Base-by-base conservation (phyloP, 2,797 vertebrate genomes). In the Catostomus latipinnis region DNA sequence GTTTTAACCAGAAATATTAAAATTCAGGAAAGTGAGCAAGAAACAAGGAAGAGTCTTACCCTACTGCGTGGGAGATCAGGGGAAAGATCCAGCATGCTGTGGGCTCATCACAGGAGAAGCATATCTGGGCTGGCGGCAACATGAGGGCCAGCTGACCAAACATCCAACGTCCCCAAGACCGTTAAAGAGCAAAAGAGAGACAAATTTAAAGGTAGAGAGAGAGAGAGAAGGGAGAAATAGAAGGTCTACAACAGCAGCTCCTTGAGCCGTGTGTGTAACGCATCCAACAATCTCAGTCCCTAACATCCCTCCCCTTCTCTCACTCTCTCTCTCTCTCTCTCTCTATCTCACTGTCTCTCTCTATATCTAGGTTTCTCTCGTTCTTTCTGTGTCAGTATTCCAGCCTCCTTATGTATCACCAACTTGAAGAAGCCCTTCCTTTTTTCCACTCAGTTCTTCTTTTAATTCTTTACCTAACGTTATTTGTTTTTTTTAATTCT, bases 61-160 rank as follows among this genome's bases (percentile, higher is more conserved):
- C 92, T 93, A 89, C 90, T 92, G 93, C 89, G 88, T 93, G 92
- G 94, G 83, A 94, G 91, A 92, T 92, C 89, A 90, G 91, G 90
- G 89, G 92, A 89, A 87, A 89, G 93, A 91, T 94, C 93, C 90
- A 85, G 88, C 94, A 95, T 96, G 91, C 93, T 96, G 91, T 92
- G 92, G 91, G 90, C 90, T 94, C 81, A 88, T 92, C 86, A 67
- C 80, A 90, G 88, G 85, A 87, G 92, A 90, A 86, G 87, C 86
- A 83, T 88, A 82, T 78, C 87, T 89, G 89, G 87, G 88, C 88
- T 66, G 57, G 54, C 75, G 84, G 85, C 85, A 56, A 49, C 74
- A 68, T 54, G 82, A 57, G 77, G 82, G 60, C 72, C 77, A 57
- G 81, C 60, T 85, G 79, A 48, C 75, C 72, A 1, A 71, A 49